A percentile compares a stretch with the other conserved stretches of the same genome.
Evolutionary conservation across 2,113 vertebrate species (phyloP).

Genomic region (Copsychus sechellarum): DNA sequence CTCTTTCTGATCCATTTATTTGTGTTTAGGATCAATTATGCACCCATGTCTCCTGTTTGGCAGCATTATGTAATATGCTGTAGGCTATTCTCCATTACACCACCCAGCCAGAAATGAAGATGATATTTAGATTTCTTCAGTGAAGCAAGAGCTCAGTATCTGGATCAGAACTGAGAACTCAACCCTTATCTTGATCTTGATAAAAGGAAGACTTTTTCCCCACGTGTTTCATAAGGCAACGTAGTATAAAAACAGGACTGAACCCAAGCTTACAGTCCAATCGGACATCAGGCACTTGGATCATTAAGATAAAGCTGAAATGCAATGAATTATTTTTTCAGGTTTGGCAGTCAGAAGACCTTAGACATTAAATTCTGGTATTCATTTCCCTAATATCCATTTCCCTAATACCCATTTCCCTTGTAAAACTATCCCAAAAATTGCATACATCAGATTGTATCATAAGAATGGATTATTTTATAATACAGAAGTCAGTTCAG

Average conservation of each 20-base stretch:
- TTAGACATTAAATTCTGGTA: background rate
- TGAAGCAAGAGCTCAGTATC: constrained; percentile 48
- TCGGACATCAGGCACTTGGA: background rate
- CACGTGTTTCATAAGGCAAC: background rate
- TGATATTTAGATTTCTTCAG: constrained; percentile 15
- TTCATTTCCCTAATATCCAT: background rate
- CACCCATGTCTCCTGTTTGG: background rate
- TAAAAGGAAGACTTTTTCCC: background rate
- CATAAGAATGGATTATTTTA: background rate
- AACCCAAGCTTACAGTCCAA: background rate
- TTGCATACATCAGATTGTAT: background rate
- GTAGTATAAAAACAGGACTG: constrained; percentile 8
- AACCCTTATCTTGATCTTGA: background rate
- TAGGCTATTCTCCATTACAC: constrained; percentile 36
- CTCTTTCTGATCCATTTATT: background rate
- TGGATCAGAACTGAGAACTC: background rate
- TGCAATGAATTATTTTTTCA: background rate
- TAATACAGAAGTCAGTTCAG: background rate
- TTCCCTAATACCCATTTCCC: background rate
- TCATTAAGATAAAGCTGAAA: background rate
- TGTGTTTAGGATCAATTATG: background rate
- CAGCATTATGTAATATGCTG: background rate
- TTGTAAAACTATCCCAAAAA: background rate
- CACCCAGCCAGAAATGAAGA: constrained; percentile 1
- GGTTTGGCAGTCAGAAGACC: background rate